Evolutionary conservation across 2,113 vertebrate species (phyloP).

Genomic region (Mormyrus iriodes): DNA sequence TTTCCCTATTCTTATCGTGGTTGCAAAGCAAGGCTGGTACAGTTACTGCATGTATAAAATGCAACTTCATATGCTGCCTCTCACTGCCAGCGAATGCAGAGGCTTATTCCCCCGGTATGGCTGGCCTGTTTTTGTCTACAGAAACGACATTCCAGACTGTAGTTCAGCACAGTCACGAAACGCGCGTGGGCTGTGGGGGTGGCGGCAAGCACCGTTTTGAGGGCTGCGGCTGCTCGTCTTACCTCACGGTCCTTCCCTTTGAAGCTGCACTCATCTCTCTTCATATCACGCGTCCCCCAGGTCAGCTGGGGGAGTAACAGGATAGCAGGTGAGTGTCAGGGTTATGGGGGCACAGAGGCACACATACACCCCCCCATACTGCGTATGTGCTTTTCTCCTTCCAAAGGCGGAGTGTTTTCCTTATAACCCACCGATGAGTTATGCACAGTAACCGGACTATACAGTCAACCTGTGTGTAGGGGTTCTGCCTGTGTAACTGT

Average conservation of each 20-base stretch:
- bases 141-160: background rate
- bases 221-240: constrained; percentile 32
- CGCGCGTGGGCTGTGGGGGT: background rate
- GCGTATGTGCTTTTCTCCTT: background rate
- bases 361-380: background rate
- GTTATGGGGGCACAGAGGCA: background rate
- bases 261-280: constrained; percentile 84
- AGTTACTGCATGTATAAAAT: background rate
- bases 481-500: background rate
- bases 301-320: constrained; percentile 60
- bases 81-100: background rate
- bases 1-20: background rate
- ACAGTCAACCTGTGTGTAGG: too few species aligned
- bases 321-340: background rate
- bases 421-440: background rate
- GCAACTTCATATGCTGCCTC: background rate
- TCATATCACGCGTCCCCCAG: constrained; percentile 75
- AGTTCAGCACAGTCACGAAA: background rate
- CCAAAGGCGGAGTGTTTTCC: background rate
- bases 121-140: background rate
- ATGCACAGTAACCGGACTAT: too few species aligned
- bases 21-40: background rate
- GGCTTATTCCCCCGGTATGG: background rate
- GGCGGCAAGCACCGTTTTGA: background rate
- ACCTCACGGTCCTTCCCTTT: constrained; percentile 92